phyloP scores from a whole-genome alignment of 2,888 invertebrate genomes.

The Drosophila subquinaria region DNA sequence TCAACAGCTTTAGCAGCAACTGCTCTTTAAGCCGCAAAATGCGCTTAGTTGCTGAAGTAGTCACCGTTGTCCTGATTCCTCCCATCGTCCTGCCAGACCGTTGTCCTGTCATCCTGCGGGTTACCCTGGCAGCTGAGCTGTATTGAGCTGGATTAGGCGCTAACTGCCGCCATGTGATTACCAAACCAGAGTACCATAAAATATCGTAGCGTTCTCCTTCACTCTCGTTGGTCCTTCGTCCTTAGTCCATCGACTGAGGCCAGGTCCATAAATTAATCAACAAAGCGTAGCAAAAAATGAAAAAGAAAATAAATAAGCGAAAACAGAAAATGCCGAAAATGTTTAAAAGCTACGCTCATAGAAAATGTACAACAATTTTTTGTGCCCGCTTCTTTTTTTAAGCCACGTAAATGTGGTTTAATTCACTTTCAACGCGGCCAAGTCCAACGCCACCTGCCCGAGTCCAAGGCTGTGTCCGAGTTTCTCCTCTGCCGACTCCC shows the following conservation, averaged over 20 bases:
- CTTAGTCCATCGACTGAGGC: slow-evolving; percentile 7
- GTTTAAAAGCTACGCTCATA: slow-evolving; percentile 13
- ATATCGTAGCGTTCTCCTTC: slow-evolving; percentile 37
- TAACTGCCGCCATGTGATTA: slow-evolving; percentile 74
- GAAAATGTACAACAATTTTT: slow-evolving; percentile 19
- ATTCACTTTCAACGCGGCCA: slow-evolving; percentile 71
- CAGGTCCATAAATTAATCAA: slow-evolving; percentile 74
- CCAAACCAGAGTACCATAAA: slow-evolving; percentile 47
- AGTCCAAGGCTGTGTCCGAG: background rate
- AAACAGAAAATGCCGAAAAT: slow-evolving; percentile 10
- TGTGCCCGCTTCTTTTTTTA: slow-evolving; percentile 40
- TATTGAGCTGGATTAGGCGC: slow-evolving; percentile 77
- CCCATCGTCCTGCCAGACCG: background rate
- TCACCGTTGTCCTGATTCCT: slow-evolving; percentile 5
- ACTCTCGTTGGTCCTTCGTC: slow-evolving; percentile 1
- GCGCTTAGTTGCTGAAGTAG: slow-evolving; percentile 38
- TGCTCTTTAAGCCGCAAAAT: slow-evolving; percentile 47
- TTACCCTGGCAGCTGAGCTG: slow-evolving; percentile 59
- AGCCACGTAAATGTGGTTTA: slow-evolving; percentile 75
- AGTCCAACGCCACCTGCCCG: slow-evolving; percentile 27
- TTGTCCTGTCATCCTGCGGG: slow-evolving; percentile 12
- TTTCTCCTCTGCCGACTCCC: slow-evolving; percentile 11
- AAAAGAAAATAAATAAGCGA: too few relatives aligned
- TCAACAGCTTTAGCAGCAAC: slow-evolving; percentile 56
- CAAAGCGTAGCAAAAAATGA: slow-evolving; percentile 26